Base-by-base conservation (phyloP, 1,140 invertebrate genomes). In the Drosophila arizonae region DNA sequence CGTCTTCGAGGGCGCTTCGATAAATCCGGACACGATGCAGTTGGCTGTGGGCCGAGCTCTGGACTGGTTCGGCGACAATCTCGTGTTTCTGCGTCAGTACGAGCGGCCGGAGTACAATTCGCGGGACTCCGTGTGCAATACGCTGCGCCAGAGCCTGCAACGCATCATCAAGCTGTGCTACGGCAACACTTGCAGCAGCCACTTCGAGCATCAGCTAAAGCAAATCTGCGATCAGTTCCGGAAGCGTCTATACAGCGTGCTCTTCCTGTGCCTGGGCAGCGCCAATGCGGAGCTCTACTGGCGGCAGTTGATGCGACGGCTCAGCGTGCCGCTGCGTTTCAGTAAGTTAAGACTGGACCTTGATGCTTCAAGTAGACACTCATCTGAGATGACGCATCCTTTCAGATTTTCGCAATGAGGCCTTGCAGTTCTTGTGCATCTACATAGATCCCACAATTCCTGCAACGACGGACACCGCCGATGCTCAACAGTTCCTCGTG, bases 131-230 rank as follows among this genome's bases (percentile, higher is more conserved):
- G 76, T 92, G 6, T 74, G 72, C 71, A 92, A 92, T 57, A 80
- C 84, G 15, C 52, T 92, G 21, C 77, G 84, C 0, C 51, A 55
- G 24, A 81, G 76, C 33, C 57, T 92, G 36, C 74, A 79, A 9
- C 55, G 63, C 1, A 60, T 91, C 28, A 80, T 92, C 33, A 76
- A 85, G 17, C 90, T 94, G 13, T 92, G 93, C 80, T 90, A 88
- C 43, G 55, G 28, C 24, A 17, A 60, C 84, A 90, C 56, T 75
- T 91, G 3, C 84, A 91, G 73, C 1, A 62, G 79, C 1, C 91
- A 91, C 6, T 92, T 93, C 30, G 93, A 92, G 24, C 82, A 92
- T 54, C 91, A 82, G 10, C 82, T 94, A 2, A 91, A 90, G 46
- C 77, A 91, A 13, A 91, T 90, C 46, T 81, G 82, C 13, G 75